These are phyloP conservation scores for Geothlypis trichas DNA, from an alignment of 2,113 vertebrate genomes.

Conservation along the genomic window DNA sequence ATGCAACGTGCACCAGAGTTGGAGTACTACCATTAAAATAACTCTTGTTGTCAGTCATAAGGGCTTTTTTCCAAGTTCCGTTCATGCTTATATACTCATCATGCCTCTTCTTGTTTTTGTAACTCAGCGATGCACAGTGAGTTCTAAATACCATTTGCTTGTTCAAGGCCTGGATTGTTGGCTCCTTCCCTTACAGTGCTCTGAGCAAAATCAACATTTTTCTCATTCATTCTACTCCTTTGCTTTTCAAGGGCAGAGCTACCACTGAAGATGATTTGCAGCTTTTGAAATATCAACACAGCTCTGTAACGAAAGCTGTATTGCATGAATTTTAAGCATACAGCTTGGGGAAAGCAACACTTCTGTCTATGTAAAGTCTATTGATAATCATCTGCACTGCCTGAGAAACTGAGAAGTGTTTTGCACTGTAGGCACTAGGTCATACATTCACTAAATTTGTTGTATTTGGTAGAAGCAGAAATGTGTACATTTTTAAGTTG, in stretches of 20 bases:
- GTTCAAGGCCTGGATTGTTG: constrained; percentile 5
- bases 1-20: constrained; percentile 9
- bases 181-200: constrained; percentile 45
- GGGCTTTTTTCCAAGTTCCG: constrained; percentile 62
- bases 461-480: neutral
- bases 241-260: constrained; percentile 18
- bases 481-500: neutral
- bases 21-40: constrained; percentile 43
- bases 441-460: neutral
- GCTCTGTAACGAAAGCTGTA: constrained; percentile 1
- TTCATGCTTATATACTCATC: constrained; percentile 46
- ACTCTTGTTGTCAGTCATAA: constrained; percentile 47
- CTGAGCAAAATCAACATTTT: constrained; percentile 53
- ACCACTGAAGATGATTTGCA: constrained; percentile 14
- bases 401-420: neutral
- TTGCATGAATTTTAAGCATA: neutral
- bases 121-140: constrained; percentile 37
- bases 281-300: constrained; percentile 24
- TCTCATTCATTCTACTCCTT: constrained; percentile 28
- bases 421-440: neutral
- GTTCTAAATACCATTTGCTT: constrained; percentile 33
- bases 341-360: neutral
- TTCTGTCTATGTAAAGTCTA: neutral
- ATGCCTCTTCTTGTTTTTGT: constrained; percentile 58
- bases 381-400: neutral